Evolutionary conservation across 2,113 vertebrate species (phyloP), one percentile per base, ranked within the genome.

Genomic region (Callopanchax toddi): DNA sequence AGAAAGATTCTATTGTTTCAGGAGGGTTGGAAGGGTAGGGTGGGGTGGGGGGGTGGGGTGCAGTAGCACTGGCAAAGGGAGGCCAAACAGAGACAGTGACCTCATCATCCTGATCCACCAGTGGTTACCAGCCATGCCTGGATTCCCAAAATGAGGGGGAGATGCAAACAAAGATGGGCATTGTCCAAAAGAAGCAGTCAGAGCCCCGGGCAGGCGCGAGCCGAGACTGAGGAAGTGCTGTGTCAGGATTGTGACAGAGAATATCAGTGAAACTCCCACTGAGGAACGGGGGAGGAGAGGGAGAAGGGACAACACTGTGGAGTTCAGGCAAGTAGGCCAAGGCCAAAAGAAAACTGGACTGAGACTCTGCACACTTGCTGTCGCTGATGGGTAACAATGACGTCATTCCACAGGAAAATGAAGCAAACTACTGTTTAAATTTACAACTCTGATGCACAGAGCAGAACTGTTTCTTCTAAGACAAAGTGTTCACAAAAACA

Each of bases 131-230:
- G 87, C 82, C 89, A 85, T 60, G 79, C 77, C 6, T 81, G 89
- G 86, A 91, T 90, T 92, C 91, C 90, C 86, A 68, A 91, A 90
- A 86, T 36, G 54, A 68, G 77, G 70, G 68, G 86, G 86, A 52
- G 78, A 85, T 7, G 46, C 81, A 90, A 85, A 93, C 89, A 92
- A 93, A 86, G 86, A 86, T 64, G 64, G 85, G 82, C 84, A 89
- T 90, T 93, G 90, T 92, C 84, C 86, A 89, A 86, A 86, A 81
- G 78, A 83, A 55, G 78, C 84, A 78, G 79, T 34, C 49, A 58
- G 60, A 44, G 71, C 82, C 80, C 69, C 15, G 18, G 82, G 85
- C 67, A 74, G 67, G 61, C 78, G 67, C 5, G 40, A 78, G 74
- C 76, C 67, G 71, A 67, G 82, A 74, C 60, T 56, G 52, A 78